Conservation (phyloP, 2,113 vertebrate species). For the Sceloporus undulatus region DNA sequence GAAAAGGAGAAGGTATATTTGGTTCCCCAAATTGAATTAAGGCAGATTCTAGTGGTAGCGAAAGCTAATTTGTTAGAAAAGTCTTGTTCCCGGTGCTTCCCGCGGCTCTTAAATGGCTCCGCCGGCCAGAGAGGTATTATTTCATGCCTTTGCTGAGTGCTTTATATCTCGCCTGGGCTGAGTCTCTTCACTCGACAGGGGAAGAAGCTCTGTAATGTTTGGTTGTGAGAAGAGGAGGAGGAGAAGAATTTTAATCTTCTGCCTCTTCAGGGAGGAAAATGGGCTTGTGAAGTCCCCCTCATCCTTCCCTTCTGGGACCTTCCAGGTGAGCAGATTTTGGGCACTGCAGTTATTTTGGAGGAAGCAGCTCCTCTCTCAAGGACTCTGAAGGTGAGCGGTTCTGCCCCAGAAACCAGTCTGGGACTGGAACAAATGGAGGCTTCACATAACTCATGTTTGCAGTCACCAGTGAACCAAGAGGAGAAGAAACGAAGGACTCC, state of each 20-base stretch:
- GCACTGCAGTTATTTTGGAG: background rate
- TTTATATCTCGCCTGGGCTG: background rate
- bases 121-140: background rate
- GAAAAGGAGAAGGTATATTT: background rate
- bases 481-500: no score
- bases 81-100: background rate
- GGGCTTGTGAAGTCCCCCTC: no score
- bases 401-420: background rate
- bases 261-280: background rate
- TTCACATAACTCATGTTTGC: background rate
- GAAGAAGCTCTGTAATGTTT: background rate
- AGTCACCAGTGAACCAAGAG: no score
- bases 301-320: background rate
- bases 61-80: slow-evolving; percentile 21
- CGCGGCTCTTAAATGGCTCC: background rate
- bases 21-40: slow-evolving; percentile 23
- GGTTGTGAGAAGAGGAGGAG: background rate
- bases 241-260: background rate
- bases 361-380: background rate
- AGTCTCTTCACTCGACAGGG: background rate
- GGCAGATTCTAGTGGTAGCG: background rate
- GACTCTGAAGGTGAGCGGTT: background rate
- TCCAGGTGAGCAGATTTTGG: background rate
- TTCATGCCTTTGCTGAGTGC: background rate
- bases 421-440: no score